A percentile compares a stretch with the other conserved stretches of the same genome.
Evolutionary conservation across 2,888 invertebrate species (phyloP).

Genomic region (Therioaphis trifolii): DNA sequence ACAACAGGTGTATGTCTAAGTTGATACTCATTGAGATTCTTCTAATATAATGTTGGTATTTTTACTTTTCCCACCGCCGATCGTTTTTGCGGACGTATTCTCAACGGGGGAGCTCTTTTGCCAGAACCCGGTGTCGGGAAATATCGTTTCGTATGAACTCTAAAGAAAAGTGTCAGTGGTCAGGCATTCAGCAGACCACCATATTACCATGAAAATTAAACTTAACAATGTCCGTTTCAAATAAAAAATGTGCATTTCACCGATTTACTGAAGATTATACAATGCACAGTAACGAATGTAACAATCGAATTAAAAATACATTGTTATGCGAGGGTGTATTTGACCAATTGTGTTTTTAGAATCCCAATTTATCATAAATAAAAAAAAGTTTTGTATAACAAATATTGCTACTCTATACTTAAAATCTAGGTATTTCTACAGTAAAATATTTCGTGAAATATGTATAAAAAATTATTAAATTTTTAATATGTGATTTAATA

Average conservation of each 20-base stretch:
- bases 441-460: no score
- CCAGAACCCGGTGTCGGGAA: neutral
- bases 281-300: neutral
- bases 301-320: conserved; percentile 1
- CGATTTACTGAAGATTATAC: neutral
- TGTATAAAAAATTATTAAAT: no score
- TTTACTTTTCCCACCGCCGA: neutral
- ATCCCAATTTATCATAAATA: neutral
- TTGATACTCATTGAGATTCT: conserved; percentile 14
- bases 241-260: neutral
- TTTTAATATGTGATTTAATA: no score
- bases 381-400: no score
- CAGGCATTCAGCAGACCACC: neutral
- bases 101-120: neutral
- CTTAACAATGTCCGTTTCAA: neutral
- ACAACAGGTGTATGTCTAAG: conserved; percentile 45
- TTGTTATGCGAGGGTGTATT: neutral
- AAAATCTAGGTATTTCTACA: no score
- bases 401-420: no score
- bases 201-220: conserved; percentile 6
- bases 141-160: neutral
- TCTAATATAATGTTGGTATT: neutral
- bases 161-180: neutral
- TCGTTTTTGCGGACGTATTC: conserved; percentile 27
- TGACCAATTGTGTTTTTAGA: neutral